Conservation (phyloP, 2,888 invertebrate species). For the Empis livida region DNA sequence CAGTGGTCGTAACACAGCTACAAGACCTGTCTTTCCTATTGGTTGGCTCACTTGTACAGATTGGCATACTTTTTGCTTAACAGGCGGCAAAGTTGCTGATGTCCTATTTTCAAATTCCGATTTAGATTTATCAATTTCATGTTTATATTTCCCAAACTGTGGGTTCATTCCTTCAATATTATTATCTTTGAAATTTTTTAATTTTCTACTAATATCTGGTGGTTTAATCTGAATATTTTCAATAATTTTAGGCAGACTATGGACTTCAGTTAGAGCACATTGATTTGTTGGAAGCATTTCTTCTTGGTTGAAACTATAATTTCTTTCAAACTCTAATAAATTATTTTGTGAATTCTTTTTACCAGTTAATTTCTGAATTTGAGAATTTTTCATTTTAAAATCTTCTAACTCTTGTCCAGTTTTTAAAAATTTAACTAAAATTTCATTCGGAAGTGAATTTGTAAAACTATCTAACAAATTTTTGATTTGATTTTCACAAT, state of each 20-base stretch:
- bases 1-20: too few species aligned
- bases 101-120: too few species aligned
- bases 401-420: neutral
- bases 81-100: too few species aligned
- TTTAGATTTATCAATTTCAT: too few species aligned
- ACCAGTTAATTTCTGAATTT: neutral
- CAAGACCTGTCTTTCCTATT: too few species aligned
- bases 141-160: too few species aligned
- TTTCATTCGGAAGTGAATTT: neutral
- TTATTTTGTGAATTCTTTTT: neutral
- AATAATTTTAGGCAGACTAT: neutral
- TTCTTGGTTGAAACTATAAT: neutral
- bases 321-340: neutral
- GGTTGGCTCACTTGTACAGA: too few species aligned
- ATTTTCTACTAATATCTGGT: neutral
- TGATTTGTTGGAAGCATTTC: neutral
- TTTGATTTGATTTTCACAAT: slow-evolving; percentile 60
- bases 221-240: neutral
- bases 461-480: slow-evolving; percentile 19
- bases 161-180: too few species aligned
- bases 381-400: neutral
- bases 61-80: too few species aligned
- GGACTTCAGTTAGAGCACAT: too few species aligned
- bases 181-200: too few species aligned
- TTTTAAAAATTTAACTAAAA: neutral